phyloP scores from a whole-genome alignment of 2,888 invertebrate genomes.

The Watsonalla binaria region DNA sequence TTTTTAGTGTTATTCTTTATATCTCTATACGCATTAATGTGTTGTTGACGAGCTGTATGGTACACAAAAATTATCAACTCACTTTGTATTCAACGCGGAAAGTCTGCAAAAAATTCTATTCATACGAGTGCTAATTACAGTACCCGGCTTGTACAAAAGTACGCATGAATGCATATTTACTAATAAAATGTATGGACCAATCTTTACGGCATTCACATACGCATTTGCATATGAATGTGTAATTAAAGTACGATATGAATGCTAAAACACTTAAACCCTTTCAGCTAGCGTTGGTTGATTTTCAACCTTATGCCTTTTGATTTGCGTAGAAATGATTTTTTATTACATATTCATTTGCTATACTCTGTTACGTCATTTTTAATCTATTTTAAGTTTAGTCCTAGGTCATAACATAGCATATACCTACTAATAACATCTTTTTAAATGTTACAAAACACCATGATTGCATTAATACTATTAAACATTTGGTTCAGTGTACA shows the following conservation, averaged over 20 bases:
- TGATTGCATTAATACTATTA: background rate
- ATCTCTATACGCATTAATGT: slow-evolving; percentile 1
- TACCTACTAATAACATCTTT: background rate
- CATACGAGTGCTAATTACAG: slow-evolving; percentile 68
- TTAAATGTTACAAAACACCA: background rate
- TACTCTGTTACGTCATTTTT: background rate
- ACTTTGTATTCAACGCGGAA: slow-evolving; percentile 18
- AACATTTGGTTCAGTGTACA: too few relatives aligned
- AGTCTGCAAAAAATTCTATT: slow-evolving; percentile 53
- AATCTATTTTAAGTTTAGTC: background rate
- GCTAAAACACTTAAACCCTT: slow-evolving; percentile 51
- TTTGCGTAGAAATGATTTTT: slow-evolving; percentile 14
- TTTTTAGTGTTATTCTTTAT: background rate
- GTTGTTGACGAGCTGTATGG: background rate
- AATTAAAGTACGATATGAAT: slow-evolving; percentile 72
- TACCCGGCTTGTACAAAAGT: slow-evolving; percentile 58
- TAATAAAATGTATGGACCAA: slow-evolving; percentile 58
- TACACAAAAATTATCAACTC: background rate
- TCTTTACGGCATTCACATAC: slow-evolving; percentile 65
- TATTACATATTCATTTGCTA: slow-evolving; percentile 5
- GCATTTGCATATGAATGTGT: slow-evolving; percentile 77
- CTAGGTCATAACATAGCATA: background rate
- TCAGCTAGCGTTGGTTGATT: slow-evolving; percentile 26
- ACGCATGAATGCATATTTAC: slow-evolving; percentile 69
- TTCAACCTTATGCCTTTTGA: slow-evolving; percentile 28